phyloP scores from a whole-genome alignment of 2,113 vertebrate species.

The Sturnira hondurensis region DNA sequence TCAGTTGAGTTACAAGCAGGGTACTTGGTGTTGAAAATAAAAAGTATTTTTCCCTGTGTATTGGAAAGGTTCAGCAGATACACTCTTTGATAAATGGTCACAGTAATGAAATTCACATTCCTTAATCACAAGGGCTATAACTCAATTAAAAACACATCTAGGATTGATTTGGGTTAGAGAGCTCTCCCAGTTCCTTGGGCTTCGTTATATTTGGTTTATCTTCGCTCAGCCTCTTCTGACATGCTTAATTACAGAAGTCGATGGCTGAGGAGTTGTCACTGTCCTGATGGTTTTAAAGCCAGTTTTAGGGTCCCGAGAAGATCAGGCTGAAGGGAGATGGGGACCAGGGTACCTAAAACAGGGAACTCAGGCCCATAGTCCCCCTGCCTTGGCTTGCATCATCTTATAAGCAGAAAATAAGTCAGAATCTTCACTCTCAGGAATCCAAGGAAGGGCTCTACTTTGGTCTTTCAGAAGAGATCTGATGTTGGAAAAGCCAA shows the following conservation, averaged over 20 bases:
- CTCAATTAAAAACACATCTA: constrained; percentile 71
- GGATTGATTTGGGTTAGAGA: constrained; percentile 64
- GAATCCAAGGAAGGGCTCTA: background rate
- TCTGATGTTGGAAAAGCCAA: background rate
- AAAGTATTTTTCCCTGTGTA: constrained; percentile 38
- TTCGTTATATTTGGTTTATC: constrained; percentile 64
- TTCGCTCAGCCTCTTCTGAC: constrained; percentile 29
- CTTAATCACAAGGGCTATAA: constrained; percentile 73
- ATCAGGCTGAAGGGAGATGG: background rate
- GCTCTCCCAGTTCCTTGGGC: constrained; percentile 43
- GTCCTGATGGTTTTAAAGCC: background rate
- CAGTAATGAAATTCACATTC: constrained; percentile 76
- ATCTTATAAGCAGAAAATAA: background rate
- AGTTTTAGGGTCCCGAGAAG: background rate
- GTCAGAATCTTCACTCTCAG: background rate
- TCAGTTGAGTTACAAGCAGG: constrained; percentile 48
- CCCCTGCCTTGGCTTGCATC: background rate
- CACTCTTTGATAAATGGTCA: constrained; percentile 66
- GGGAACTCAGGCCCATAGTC: background rate
- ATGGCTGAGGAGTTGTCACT: constrained; percentile 23
- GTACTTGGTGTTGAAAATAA: constrained; percentile 57
- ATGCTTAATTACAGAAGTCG: constrained; percentile 40
- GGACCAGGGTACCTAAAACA: background rate
- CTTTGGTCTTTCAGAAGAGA: background rate
- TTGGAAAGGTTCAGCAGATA: constrained; percentile 53